Evolutionary conservation across 2,888 invertebrate species (phyloP).

Genomic region (Chrysodeixis includens): DNA sequence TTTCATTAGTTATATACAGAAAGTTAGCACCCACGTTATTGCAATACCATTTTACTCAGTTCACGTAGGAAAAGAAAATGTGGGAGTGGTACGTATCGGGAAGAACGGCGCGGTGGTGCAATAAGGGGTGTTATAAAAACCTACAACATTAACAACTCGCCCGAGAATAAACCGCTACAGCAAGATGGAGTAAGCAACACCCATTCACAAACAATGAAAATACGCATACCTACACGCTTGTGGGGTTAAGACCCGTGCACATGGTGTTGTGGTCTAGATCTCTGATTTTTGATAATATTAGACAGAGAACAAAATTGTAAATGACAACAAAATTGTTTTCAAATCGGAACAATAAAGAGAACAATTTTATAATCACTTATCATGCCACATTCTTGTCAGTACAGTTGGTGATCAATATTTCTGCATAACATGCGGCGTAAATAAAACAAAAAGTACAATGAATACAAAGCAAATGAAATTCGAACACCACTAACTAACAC

Average conservation of each 20-base stretch:
- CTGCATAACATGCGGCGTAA: too few species aligned
- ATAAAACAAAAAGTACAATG: too few species aligned
- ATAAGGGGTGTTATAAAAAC: constrained; percentile 65
- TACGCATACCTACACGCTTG: constrained; percentile 47
- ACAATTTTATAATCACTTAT: too few species aligned
- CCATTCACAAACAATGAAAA: constrained; percentile 57
- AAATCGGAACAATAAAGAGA: too few species aligned
- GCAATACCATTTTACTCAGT: constrained; percentile 32
- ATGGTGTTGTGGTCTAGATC: constrained; percentile 11
- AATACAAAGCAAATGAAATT: too few species aligned
- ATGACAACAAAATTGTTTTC: too few species aligned
- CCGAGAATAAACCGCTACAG: constrained; percentile 62
- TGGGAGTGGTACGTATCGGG: constrained; percentile 55
- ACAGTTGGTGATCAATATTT: too few species aligned
- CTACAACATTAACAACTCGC: constrained; percentile 68
- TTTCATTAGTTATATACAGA: constrained; percentile 46
- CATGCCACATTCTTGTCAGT: too few species aligned
- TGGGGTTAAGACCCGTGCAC: constrained; percentile 34
- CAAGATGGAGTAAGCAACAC: constrained; percentile 61
- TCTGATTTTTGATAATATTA: background rate
- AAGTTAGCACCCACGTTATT: constrained; percentile 32
- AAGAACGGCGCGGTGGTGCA: constrained; percentile 56
- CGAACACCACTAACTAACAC: too few species aligned
- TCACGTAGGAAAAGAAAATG: constrained; percentile 40
- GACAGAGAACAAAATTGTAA: too few species aligned